Evolutionary conservation across 2,113 vertebrate genomes (phyloP), one percentile per base, ranked within the genome.

Genomic region (Propithecus coquereli): DNA sequence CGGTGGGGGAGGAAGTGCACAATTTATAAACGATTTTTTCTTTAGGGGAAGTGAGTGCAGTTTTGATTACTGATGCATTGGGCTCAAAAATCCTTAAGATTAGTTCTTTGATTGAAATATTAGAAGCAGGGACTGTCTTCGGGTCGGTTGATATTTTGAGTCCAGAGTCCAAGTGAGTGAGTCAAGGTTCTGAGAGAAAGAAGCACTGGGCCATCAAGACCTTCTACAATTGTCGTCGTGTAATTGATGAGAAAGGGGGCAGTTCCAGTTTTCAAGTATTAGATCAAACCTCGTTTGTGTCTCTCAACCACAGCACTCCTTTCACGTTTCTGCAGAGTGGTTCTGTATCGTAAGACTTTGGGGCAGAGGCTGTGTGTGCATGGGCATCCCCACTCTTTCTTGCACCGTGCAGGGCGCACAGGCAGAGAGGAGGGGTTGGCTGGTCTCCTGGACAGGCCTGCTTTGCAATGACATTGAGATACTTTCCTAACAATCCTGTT

Each of bases 161-260:
- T n/a, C 7, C 8, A 40, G 57, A 30, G 17, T 74, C 85, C 32
- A 47, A 22, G 27, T 7, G 37, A 85, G 40, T 3, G 0, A 59
- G 25, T 0, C 0, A 27, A 79, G 71, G 5, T 85, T 61, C 87
- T 79, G 59, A 37, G 34, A 85, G 43, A 40, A 77, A 61, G 50
- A 47, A 32, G 6, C 27, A 6, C 1, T 12, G 12, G 6, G 2
- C 10, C 4, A 22, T 25, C 6, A 14, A 37, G 71, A 40, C 16
- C 27, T 7, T 12, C 25, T 2, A 11, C 32, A 34, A 14, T 5
- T 18, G 34, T 25, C 20, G 3, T 10, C 8, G 34, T 61, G 1
- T 34, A 27, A 50, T 34, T 10, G 40, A 32, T 43, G 40, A 54
- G 40, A 54, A 27, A 40, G 30, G 63, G 10, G 0, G 32, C 20